Evolutionary conservation across 2,113 vertebrate genomes (phyloP).

Genomic region (Elachura formosa): DNA sequence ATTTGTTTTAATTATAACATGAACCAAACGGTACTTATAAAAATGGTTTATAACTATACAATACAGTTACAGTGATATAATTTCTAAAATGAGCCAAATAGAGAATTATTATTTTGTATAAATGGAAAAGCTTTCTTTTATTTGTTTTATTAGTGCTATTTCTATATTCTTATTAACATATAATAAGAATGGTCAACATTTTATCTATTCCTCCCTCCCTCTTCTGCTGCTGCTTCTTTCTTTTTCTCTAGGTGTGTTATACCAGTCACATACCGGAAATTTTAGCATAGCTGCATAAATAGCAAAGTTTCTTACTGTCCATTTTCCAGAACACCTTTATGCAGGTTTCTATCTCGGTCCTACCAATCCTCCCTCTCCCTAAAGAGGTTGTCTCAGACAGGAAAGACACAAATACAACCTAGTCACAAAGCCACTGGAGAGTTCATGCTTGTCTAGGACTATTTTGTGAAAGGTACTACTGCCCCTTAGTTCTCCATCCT

Average conservation of each 20-base stretch:
- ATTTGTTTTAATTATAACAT: background rate
- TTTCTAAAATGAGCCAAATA: background rate
- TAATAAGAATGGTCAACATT: background rate
- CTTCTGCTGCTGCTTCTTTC: background rate
- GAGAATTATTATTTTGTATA: background rate
- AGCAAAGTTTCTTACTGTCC: background rate
- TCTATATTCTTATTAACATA: background rate
- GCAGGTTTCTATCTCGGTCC: background rate
- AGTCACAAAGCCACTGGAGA: background rate
- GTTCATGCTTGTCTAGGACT: background rate
- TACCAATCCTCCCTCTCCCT: background rate
- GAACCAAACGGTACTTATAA: background rate
- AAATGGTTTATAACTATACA: background rate
- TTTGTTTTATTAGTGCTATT: background rate
- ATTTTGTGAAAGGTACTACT: background rate
- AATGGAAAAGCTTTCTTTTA: background rate
- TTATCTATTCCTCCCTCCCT: background rate
- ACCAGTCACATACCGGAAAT: background rate
- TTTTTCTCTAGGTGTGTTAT: background rate
- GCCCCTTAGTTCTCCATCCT: background rate
- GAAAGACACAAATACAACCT: background rate
- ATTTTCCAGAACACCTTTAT: background rate
- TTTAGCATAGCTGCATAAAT: background rate
- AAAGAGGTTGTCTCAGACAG: background rate
- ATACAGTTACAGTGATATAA: background rate